Base-by-base conservation (phyloP, 2,888 invertebrate species). In the Chrysolina oricalcia region DNA sequence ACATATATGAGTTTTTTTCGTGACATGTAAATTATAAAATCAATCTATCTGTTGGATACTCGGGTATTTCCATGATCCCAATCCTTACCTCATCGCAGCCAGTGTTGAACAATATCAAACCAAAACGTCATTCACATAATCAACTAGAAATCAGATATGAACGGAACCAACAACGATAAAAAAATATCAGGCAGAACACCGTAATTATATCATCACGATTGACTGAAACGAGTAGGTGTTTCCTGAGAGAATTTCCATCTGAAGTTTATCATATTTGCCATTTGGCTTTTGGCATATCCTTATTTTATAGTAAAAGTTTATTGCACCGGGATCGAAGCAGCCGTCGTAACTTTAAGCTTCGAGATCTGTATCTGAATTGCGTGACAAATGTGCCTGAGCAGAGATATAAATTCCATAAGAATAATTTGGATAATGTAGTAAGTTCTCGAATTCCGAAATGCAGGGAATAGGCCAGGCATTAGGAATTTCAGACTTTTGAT, bases 401-500 rank as follows among this genome's bases (percentile, higher is more conserved):
- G 65, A 73, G 77, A 77, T 78, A 76, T 74, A 76, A 78, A 76
- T 76, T 76, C 76, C 72, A 70, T 66, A 72, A 72, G 79, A 81
- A 83, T 82, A 83, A 83, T 83, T 83, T 78, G 76, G 78, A 80
- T 83, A 82, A 84, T 84, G 83, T 66, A 80, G 81, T 81, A 79
- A 83, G 82, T 81, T 82, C 81, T 80, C 81, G 81, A 79, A 82
- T 81, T 82, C 72, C 72, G 73, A 76, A 80, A 80, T 73, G 66
- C 67, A 77, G 77, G 76, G 76, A 83, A 82, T 84, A 84, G 85
- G 85, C 86, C 84, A 85, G 85, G 85, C 15, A 17, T 35, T n/a
- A n/a, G 59, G 19, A 23, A 23, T 59, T 59, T n/a, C 15, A 6
- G n/a, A 10, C 23, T 9, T n/a, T 19, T 50, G n/a, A 10, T 50